A percentile compares a stretch with the other conserved stretches of the same genome.
These are phyloP conservation scores for Xenopus laevis DNA, from an alignment of 2,113 vertebrate genomes.

Conservation along the genomic window DNA sequence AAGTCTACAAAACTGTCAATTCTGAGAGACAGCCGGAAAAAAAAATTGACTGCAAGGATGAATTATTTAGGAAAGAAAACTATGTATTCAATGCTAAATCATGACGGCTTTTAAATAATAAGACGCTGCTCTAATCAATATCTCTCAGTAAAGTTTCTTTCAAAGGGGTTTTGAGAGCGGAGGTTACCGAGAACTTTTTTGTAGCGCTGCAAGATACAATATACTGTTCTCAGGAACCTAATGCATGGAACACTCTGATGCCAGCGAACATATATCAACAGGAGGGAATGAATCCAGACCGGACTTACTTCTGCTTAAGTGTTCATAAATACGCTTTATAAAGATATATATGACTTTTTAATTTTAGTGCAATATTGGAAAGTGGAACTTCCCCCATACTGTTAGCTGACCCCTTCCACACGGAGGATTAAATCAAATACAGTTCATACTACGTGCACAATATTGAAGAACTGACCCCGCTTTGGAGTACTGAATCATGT, in stretches of 20 bases:
- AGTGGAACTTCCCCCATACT: slow-evolving; percentile 53
- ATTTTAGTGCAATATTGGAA: slow-evolving; percentile 63
- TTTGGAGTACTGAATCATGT: too few relatives aligned
- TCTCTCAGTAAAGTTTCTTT: slow-evolving; percentile 59
- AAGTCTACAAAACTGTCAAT: slow-evolving; percentile 68
- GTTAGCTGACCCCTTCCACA: slow-evolving; percentile 49
- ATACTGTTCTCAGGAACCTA: slow-evolving; percentile 24
- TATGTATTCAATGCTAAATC: slow-evolving; percentile 72
- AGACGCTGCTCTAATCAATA: slow-evolving; percentile 87
- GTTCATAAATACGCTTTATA: slow-evolving; percentile 71
- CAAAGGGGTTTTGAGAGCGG: slow-evolving; percentile 68
- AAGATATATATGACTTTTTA: slow-evolving; percentile 76
- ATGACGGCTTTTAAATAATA: slow-evolving; percentile 79
- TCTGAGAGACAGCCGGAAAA: slow-evolving; percentile 64
- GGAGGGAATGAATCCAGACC: slow-evolving; percentile 66
- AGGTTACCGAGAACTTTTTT: slow-evolving; percentile 71
- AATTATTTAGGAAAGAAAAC: slow-evolving; percentile 78
- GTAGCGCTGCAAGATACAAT: slow-evolving; percentile 60
- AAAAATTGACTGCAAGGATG: slow-evolving; percentile 77
- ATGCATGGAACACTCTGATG: slow-evolving; percentile 42
- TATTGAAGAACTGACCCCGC: slow-evolving; percentile 4
- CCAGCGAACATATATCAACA: slow-evolving; percentile 73
- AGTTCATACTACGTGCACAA: slow-evolving; percentile 50
- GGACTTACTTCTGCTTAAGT: slow-evolving; percentile 66
- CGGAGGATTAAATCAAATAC: slow-evolving; percentile 55